These are phyloP conservation scores for Apamea monoglypha DNA, from an alignment of 2,888 invertebrate genomes.

Conservation along the genomic window DNA sequence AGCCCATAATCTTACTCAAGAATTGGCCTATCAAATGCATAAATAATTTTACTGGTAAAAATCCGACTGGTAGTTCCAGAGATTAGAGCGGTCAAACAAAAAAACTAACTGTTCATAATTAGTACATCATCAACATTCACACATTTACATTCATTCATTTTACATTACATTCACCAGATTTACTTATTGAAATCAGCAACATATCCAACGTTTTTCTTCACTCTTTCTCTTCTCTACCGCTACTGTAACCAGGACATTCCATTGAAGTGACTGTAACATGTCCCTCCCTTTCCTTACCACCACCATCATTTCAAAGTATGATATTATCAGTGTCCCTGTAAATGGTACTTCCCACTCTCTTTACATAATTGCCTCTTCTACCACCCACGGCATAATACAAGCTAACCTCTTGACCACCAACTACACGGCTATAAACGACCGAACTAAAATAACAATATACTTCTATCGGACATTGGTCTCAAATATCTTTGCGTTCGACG, in stretches of 20 bases:
- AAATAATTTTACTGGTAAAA: too few species aligned
- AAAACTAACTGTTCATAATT: too few species aligned
- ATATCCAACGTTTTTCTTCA: not conserved
- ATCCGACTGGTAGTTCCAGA: too few species aligned
- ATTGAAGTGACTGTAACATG: not conserved
- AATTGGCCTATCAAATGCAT: too few species aligned
- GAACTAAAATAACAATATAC: conserved; percentile 55
- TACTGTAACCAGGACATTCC: not conserved
- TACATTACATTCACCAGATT: not conserved
- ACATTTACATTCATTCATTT: too few species aligned
- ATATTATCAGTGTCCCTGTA: conserved; percentile 43
- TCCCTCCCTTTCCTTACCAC: not conserved
- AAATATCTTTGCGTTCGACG: conserved; percentile 29
- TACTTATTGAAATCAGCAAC: not conserved
- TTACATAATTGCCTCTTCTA: conserved; percentile 41
- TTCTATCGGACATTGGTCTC: conserved; percentile 35
- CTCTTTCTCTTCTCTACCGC: too few species aligned
- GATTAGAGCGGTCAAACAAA: too few species aligned
- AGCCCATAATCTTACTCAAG: too few species aligned
- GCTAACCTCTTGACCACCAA: conserved; percentile 46
- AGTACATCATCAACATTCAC: not conserved
- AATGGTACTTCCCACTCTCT: conserved; percentile 52
- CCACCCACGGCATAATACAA: conserved; percentile 38
- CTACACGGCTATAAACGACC: conserved; percentile 31
- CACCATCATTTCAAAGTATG: conserved; percentile 16